Base-by-base conservation (phyloP, 2,888 invertebrate species). In the Oligia latruncula region DNA sequence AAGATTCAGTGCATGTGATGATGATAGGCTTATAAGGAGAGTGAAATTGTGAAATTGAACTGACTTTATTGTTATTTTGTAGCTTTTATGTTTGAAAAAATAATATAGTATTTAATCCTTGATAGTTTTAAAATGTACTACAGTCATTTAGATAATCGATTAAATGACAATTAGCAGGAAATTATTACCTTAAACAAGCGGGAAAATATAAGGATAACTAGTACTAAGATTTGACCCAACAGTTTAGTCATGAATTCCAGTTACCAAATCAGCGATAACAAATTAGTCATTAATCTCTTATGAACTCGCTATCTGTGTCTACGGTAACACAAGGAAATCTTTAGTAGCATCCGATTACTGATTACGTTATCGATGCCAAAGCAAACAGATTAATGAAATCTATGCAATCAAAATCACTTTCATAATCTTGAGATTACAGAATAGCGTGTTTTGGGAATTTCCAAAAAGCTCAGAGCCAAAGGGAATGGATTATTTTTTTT, bases 341-440 rank as follows among this genome's bases (percentile, higher is more conserved):
- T 68, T 66, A 62, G 49, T 74, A 64, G 43, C 75, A 67, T 74
- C 62, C 76, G 68, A 75, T 78, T 49, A 74, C 2, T 40, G 65
- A 71, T 82, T 35, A 71, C 67, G 8, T 67, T 82, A 84, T 86
- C 82, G 46, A 49, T 5, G 60, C 35, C 65, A 85, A 76, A 80
- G 68, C 74, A 78, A 68, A 74, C 52, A 73, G 74, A 81, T 84
- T 71, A 74, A 72, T 74, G 52, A 68, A 81, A 84, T 86, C 67
- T 72, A 78, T 81, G 71, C 76, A 68, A 81, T 86, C 65, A 64
- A 79, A 81, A 67, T 79, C 71, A 73, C n/a, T 71, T 71, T 58
- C 20, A 75, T 70, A 71, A 84, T 60, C 55, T 73, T 60, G 20
- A 6, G 60, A 75, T 81, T 66, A 68, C 40, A 80, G n/a, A 23